Evolutionary conservation across 2,888 invertebrate genomes (phyloP).

Genomic region (Macrosiphum euphorbiae): DNA sequence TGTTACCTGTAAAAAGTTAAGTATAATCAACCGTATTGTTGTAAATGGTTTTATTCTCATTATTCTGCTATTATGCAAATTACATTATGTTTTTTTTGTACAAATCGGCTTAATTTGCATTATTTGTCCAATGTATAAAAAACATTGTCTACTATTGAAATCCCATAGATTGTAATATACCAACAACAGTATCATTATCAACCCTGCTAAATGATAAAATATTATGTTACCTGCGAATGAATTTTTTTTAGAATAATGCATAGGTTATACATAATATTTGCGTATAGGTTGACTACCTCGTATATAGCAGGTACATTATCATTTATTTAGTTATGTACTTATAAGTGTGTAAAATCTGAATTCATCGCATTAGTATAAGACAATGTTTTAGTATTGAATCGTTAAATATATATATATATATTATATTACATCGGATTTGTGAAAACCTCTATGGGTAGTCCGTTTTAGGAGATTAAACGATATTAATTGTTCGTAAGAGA

Average conservation of each 20-base stretch:
- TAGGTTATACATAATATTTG: background rate
- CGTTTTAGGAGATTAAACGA: constrained; percentile 4
- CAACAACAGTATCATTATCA: background rate
- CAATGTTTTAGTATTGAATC: background rate
- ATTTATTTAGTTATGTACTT: background rate
- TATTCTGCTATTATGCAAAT: background rate
- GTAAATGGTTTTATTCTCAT: constrained; percentile 37
- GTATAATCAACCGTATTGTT: constrained; percentile 21
- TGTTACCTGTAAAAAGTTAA: constrained; percentile 38
- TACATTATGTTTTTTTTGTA: background rate
- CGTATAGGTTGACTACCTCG: background rate
- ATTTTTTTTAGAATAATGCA: background rate
- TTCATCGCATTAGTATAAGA: background rate
- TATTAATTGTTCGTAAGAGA: constrained; percentile 22
- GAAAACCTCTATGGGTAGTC: background rate
- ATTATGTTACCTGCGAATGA: background rate
- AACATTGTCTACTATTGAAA: background rate
- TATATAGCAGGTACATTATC: background rate
- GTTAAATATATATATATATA: background rate
- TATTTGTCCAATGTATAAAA: background rate
- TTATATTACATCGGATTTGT: background rate
- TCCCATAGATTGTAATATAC: background rate
- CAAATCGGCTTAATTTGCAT: background rate
- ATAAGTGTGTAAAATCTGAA: background rate
- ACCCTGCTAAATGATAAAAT: background rate